phyloP scores from a whole-genome alignment of 2,113 vertebrate genomes.

The Rhabdomys dilectus region DNA sequence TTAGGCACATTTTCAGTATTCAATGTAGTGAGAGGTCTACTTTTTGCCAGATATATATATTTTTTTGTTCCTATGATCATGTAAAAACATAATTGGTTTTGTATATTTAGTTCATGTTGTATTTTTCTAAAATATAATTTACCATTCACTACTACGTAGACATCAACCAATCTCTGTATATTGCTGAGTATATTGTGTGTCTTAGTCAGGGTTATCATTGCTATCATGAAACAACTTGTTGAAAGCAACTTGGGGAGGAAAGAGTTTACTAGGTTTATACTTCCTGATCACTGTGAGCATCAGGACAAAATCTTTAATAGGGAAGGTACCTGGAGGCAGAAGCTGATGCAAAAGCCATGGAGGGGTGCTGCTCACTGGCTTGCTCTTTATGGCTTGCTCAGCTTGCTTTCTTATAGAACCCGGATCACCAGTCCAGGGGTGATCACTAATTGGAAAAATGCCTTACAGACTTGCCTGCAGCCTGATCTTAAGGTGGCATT shows the following conservation, averaged over 20 bases:
- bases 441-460: neutral
- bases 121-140: slow-evolving; percentile 49
- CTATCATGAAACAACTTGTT: neutral
- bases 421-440: neutral
- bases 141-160: neutral
- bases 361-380: too few relatives aligned
- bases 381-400: neutral
- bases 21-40: neutral
- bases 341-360: neutral
- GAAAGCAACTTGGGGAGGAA: neutral
- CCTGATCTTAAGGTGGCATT: too few relatives aligned
- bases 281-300: neutral
- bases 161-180: slow-evolving; percentile 7
- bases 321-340: neutral
- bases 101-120: slow-evolving; percentile 6
- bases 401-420: neutral
- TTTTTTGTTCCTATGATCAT: neutral
- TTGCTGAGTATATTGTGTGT: neutral
- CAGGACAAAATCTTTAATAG: neutral
- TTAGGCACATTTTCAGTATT: slow-evolving; percentile 34
- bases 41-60: neutral
- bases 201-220: neutral
- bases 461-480: neutral
- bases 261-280: neutral
- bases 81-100: slow-evolving; percentile 11